phyloP scores from a whole-genome alignment of 1,140 invertebrate species.

The Diachasmimorpha longicaudata region DNA sequence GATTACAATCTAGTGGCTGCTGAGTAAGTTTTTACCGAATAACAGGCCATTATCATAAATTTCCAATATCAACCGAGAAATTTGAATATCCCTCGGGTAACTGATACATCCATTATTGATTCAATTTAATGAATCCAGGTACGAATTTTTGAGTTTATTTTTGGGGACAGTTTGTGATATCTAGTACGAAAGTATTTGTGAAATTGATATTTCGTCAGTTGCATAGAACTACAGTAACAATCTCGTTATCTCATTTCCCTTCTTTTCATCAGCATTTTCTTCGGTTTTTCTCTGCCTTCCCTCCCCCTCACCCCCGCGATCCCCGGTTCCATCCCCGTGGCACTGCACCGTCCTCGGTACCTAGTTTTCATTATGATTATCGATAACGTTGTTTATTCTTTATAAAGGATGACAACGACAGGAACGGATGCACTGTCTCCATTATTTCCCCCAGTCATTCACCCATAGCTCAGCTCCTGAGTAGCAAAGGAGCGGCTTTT shows the following conservation, averaged over 20 bases:
- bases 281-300: neutral
- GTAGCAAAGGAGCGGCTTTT: neutral
- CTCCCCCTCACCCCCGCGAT: neutral
- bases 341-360: neutral
- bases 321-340: no score
- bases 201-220: neutral
- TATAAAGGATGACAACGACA: slow-evolving; percentile 20
- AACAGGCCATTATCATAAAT: neutral
- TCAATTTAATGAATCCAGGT: neutral
- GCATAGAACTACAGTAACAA: neutral
- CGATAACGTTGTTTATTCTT: slow-evolving; percentile 24
- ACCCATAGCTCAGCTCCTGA: neutral
- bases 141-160: neutral
- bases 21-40: neutral
- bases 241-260: slow-evolving; percentile 20
- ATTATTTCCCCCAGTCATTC: neutral
- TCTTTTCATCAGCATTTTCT: neutral
- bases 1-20: neutral
- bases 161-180: neutral
- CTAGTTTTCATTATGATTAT: slow-evolving; percentile 18
- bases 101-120: neutral
- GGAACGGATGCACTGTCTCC: neutral
- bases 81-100: neutral
- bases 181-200: neutral
- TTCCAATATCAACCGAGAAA: neutral